Percentiles rank a stretch among this genome's conserved stretches.
Conservation (phyloP, 2,888 invertebrate genomes). For the Odontomyia ornata region DNA sequence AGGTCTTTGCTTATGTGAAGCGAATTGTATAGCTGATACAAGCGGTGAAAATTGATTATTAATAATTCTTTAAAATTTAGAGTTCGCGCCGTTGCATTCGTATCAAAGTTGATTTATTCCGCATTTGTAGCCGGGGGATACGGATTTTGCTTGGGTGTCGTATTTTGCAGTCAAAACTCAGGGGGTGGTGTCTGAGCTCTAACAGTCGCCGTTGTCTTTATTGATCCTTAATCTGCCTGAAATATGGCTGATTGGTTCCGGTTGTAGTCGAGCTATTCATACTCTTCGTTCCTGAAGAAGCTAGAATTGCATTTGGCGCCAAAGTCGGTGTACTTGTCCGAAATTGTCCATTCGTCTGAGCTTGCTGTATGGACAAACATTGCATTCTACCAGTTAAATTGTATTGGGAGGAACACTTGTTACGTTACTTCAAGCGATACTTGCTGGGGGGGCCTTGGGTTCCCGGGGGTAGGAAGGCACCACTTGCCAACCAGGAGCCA, state of each 20-base stretch:
- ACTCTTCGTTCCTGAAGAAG: background rate
- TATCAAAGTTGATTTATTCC: background rate
- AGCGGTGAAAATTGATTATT: conserved; percentile 27
- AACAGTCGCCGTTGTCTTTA: conserved; percentile 52
- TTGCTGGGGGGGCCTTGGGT: no score
- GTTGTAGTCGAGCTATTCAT: conserved; percentile 34
- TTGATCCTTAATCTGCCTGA: background rate
- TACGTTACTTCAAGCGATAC: no score
- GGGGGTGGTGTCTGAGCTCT: conserved; percentile 23
- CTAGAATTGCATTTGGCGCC: conserved; percentile 25
- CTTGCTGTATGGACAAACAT: conserved; percentile 49
- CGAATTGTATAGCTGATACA: background rate
- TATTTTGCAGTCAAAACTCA: background rate
- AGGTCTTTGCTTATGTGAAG: conserved; percentile 29
- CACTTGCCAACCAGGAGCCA: no score
- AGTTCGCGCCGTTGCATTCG: background rate
- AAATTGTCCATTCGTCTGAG: conserved; percentile 32
- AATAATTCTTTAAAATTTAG: background rate
- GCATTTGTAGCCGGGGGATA: background rate
- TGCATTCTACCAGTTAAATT: conserved; percentile 53
- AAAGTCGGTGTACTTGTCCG: background rate
- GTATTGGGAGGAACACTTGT: background rate
- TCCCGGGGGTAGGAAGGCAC: no score
- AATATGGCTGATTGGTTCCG: background rate
- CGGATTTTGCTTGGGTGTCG: conserved; percentile 1